Evolutionary conservation across 2,797 vertebrate species (phyloP).

Genomic region (Syngnathus acus): DNA sequence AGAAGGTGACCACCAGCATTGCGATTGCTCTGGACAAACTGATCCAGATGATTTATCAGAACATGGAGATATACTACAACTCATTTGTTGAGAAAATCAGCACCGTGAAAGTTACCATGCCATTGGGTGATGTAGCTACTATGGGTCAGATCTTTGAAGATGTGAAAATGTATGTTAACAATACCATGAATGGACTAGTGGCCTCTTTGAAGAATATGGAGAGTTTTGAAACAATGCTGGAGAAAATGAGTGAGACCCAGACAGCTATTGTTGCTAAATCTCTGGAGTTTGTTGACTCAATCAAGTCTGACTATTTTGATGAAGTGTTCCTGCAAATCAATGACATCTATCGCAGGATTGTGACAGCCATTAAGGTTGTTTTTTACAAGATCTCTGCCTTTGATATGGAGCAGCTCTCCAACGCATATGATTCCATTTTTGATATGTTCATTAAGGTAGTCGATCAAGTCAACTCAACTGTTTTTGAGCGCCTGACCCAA

Average conservation of each 20-base stretch:
- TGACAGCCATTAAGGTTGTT: conserved; percentile 49
- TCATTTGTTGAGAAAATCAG: conserved; percentile 62
- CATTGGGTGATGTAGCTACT: conserved; percentile 53
- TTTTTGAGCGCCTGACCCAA: conserved; percentile 56
- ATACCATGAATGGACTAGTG: conserved; percentile 49
- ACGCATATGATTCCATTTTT: conserved; percentile 15
- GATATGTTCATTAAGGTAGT: conserved; percentile 35
- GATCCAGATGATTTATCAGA: conserved; percentile 44
- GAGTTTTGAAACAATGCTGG: conserved; percentile 69
- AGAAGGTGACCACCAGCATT: conserved; percentile 49
- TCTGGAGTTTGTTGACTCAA: conserved; percentile 62
- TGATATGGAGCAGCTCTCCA: conserved; percentile 17
- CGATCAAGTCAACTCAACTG: conserved; percentile 43
- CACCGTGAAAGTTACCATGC: conserved; percentile 62
- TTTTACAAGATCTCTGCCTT: conserved; percentile 50
- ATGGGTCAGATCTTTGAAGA: conserved; percentile 57
- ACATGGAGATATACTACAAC: conserved; percentile 55
- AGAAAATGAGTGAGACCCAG: conserved; percentile 55
- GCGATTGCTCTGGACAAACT: conserved; percentile 42
- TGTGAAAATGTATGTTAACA: conserved; percentile 43
- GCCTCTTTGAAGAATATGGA: conserved; percentile 59
- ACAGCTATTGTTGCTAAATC: conserved; percentile 58
- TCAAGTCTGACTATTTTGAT: conserved; percentile 67
- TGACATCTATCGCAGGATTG: conserved; percentile 26
- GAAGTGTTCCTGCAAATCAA: conserved; percentile 42